Base-by-base conservation (phyloP, 2,888 invertebrate genomes). In the Xanthia icteritia region DNA sequence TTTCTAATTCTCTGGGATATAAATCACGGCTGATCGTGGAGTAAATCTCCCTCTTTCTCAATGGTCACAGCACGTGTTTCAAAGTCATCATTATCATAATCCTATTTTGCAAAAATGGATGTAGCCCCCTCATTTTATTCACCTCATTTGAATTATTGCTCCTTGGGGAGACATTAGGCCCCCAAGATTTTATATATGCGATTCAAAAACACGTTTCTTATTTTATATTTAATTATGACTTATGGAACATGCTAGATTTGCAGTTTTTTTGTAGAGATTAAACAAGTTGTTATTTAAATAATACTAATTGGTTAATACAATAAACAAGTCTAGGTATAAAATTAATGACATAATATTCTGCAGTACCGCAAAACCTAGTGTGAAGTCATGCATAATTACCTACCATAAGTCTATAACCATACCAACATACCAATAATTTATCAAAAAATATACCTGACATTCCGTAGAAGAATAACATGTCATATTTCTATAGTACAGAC, bases 61-160 rank as follows among this genome's bases (percentile, higher is more conserved):
- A 83, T 84, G 85, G 82, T 88, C 82, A 79, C 81, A 83, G 90
- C 91, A 91, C 91, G 91, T 89, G 91, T 90, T 89, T 86, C 88
- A 87, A 88, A 90, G 87, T 89, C 90, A 79, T 88, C 90, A 93
- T 94, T 93, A 92, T 80, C 92, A 93, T 94, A 94, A 94, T 92
- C 93, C 90, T 86, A 87, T 92, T 91, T 89, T 87, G 91, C 89
- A 90, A 91, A 92, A 93, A 93, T 93, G 91, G 91, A 91, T 90
- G 88, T 86, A 88, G 80, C 89, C 92, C 92, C 92, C 89, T 88
- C 84, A 83, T 82, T 87, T 89, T 87, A 89, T 91, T 89, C 90
- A 90, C 90, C 89, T 91, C 88, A 92, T 93, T 93, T 91, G 91
- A 93, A 93, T 93, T 92, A 92, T 89, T 88, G 83, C 87, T 90